Evolutionary conservation across 2,888 invertebrate species (phyloP).

Genomic region (Apodemia zela): DNA sequence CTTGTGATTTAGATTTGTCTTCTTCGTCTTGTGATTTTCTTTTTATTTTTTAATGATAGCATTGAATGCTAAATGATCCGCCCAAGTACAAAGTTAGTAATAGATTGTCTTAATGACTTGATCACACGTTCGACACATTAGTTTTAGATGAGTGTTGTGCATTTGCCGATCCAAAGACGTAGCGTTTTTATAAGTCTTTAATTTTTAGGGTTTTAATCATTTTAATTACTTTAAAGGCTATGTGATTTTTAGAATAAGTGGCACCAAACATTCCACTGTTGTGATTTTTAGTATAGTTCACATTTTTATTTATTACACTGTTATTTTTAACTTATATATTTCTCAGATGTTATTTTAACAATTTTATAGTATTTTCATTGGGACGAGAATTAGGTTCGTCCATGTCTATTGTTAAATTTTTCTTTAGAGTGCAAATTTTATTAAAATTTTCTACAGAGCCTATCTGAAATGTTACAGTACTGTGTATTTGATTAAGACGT

Average conservation of each 20-base stretch:
- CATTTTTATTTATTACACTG: conserved; percentile 39
- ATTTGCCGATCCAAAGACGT: conserved; percentile 66
- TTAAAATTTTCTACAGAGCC: conserved; percentile 13
- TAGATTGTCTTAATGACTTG: conserved; percentile 2
- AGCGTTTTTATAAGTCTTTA: conserved; percentile 35
- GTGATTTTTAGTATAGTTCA: conserved; percentile 66
- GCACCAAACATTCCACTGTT: conserved; percentile 73
- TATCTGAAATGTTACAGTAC: conserved; percentile 18
- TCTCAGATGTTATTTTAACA: conserved; percentile 26
- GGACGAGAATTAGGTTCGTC: conserved; percentile 37
- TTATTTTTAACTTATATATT: conserved; percentile 42
- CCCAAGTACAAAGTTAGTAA: conserved; percentile 12
- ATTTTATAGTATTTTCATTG: conserved; percentile 35
- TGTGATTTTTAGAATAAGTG: conserved; percentile 72
- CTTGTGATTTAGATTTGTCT: conserved; percentile 13
- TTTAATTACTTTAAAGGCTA: conserved; percentile 44
- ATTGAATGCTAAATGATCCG: conserved; percentile 14
- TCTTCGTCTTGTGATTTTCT: background rate
- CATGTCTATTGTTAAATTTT: conserved; percentile 46
- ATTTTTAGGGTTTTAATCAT: conserved; percentile 10
- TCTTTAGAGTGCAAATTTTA: conserved; percentile 33
- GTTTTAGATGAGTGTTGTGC: conserved; percentile 29
- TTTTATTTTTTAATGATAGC: background rate
- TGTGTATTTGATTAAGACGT: conserved; percentile 50
- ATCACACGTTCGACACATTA: conserved; percentile 10